phyloP scores from a whole-genome alignment of 2,113 vertebrate species.

The Gasterosteus aculeatus region DNA sequence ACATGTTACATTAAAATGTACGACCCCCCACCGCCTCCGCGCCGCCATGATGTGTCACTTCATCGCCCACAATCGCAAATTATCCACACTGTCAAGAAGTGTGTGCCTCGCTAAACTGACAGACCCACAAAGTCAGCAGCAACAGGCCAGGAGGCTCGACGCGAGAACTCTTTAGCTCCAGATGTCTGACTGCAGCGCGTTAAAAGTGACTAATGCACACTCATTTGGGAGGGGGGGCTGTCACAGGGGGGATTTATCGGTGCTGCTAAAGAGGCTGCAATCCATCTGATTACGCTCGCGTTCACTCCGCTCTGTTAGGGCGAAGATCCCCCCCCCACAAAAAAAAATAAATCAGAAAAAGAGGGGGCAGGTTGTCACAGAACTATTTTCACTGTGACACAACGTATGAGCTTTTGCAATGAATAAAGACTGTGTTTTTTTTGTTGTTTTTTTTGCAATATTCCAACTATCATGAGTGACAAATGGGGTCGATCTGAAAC shows the following conservation, averaged over 20 bases:
- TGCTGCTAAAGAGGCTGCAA: slow-evolving; percentile 42
- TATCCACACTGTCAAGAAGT: slow-evolving; percentile 77
- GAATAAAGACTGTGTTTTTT: slow-evolving; percentile 30
- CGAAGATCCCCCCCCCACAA: slow-evolving; percentile 6
- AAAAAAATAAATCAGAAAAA: background rate
- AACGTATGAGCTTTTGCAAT: background rate
- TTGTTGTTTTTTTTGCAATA: slow-evolving; percentile 9
- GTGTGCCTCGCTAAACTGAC: slow-evolving; percentile 66
- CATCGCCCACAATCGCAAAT: slow-evolving; percentile 77
- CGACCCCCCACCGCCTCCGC: slow-evolving; percentile 65
- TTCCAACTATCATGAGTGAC: slow-evolving; percentile 54
- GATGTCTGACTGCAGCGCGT: slow-evolving; percentile 46
- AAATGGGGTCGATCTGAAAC: slow-evolving; percentile 61
- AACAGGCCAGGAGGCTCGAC: slow-evolving; percentile 62
- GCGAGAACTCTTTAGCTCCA: slow-evolving; percentile 56
- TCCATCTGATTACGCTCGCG: slow-evolving; percentile 50
- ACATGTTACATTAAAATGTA: slow-evolving; percentile 80
- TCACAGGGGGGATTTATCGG: slow-evolving; percentile 52
- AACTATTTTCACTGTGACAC: slow-evolving; percentile 16
- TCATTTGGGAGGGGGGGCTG: slow-evolving; percentile 54
- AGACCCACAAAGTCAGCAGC: slow-evolving; percentile 74
- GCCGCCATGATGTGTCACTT: slow-evolving; percentile 65
- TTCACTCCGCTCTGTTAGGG: slow-evolving; percentile 32
- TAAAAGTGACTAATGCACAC: slow-evolving; percentile 66
- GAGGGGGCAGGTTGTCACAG: slow-evolving; percentile 15